phyloP scores from a whole-genome alignment of 2,888 invertebrate genomes.

The Synergus gifuensis region DNA sequence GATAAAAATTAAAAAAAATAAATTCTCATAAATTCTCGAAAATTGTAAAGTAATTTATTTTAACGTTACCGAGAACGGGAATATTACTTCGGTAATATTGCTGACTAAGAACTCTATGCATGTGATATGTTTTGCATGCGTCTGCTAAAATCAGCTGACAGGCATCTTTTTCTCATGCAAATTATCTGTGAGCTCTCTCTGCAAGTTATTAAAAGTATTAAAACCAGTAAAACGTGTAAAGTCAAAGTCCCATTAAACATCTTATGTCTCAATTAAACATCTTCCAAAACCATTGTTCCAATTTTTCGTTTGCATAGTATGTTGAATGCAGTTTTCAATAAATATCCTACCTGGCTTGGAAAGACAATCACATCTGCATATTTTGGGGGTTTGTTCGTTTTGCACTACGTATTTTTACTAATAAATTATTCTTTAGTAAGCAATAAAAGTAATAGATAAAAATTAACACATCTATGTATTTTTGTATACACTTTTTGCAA shows the following conservation, averaged over 20 bases:
- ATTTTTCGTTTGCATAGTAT: slow-evolving; percentile 43
- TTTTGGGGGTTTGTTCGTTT: slow-evolving; percentile 67
- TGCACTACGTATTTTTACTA: background rate
- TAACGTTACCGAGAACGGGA: too few relatives aligned
- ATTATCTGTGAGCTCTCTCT: too few relatives aligned
- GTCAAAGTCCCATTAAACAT: slow-evolving; percentile 14
- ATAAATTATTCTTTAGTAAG: too few relatives aligned
- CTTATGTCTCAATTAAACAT: background rate
- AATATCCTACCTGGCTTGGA: slow-evolving; percentile 70
- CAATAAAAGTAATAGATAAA: background rate
- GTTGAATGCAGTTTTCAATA: slow-evolving; percentile 64
- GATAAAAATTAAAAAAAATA: too few relatives aligned
- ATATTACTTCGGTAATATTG: too few relatives aligned
- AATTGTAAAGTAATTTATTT: too few relatives aligned
- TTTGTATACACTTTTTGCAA: background rate
- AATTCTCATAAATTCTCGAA: too few relatives aligned
- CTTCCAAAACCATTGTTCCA: background rate
- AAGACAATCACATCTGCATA: slow-evolving; percentile 68
- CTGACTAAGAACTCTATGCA: too few relatives aligned
- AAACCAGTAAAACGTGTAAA: too few relatives aligned
- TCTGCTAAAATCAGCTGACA: slow-evolving; percentile 30
- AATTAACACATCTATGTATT: background rate
- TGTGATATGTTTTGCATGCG: too few relatives aligned
- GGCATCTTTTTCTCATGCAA: too few relatives aligned
- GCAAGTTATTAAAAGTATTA: too few relatives aligned